Evolutionary conservation across 2,113 vertebrate genomes (phyloP).

Genomic region (Micromys minutus): DNA sequence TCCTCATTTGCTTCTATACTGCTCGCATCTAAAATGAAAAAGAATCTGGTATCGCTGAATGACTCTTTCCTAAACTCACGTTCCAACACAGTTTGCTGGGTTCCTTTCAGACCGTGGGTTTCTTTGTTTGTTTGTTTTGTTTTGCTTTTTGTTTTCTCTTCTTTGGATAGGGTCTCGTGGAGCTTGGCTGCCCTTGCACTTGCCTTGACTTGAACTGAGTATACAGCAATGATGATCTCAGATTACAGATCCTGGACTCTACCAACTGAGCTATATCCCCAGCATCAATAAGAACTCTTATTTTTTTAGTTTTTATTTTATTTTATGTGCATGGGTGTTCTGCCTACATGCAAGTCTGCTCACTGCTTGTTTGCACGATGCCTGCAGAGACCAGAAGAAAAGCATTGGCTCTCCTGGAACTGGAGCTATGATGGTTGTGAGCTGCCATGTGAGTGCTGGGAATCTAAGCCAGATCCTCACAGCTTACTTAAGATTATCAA

Average conservation of each 20-base stretch:
- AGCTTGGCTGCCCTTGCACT: neutral
- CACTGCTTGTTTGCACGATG: neutral
- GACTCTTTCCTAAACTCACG: conserved; percentile 37
- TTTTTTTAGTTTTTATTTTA: neutral
- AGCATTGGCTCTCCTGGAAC: neutral
- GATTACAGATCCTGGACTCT: neutral
- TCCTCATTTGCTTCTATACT: conserved; percentile 89
- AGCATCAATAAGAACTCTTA: neutral
- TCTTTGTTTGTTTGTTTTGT: neutral
- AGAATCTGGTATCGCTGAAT: conserved; percentile 40
- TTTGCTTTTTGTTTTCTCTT: neutral
- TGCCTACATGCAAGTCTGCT: neutral
- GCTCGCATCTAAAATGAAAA: conserved; percentile 85
- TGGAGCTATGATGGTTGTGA: neutral
- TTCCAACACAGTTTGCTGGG: neutral
- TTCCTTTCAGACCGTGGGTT: neutral
- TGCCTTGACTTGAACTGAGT: neutral
- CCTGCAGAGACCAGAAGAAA: neutral
- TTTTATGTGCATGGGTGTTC: neutral
- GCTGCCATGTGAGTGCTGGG: neutral
- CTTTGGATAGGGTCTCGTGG: neutral
- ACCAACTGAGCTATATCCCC: neutral
- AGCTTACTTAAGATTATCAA: neutral
- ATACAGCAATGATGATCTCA: neutral
- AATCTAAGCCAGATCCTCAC: neutral